Conservation (phyloP, 2,888 invertebrate species). For the Papilio demoleus region DNA sequence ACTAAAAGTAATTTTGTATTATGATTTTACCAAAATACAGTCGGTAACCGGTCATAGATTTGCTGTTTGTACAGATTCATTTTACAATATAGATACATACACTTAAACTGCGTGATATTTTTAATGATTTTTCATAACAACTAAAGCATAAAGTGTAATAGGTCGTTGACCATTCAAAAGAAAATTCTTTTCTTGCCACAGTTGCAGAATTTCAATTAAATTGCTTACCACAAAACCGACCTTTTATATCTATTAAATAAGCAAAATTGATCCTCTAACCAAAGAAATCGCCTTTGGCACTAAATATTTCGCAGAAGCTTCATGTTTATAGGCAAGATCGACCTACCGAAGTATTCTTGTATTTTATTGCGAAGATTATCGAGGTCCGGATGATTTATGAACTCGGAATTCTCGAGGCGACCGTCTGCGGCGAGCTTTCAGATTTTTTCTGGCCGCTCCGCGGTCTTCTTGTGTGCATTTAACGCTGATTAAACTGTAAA, state of each 20-base stretch:
- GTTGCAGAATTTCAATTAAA: not conserved
- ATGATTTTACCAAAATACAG: slow-evolving; percentile 14
- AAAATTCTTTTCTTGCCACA: no score
- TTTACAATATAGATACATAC: no score
- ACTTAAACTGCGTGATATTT: no score
- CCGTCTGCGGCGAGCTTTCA: slow-evolving; percentile 60
- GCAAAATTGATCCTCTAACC: not conserved
- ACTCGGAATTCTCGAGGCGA: slow-evolving; percentile 63
- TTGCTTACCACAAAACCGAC: not conserved
- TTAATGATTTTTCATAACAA: no score
- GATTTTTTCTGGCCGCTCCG: slow-evolving; percentile 62
- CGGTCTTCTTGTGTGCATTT: slow-evolving; percentile 78
- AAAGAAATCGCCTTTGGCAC: not conserved
- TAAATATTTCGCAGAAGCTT: slow-evolving; percentile 21
- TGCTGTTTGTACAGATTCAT: not conserved
- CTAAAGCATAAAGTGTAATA: no score
- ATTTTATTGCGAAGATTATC: slow-evolving; percentile 64
- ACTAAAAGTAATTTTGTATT: slow-evolving; percentile 40
- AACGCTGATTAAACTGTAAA: slow-evolving; percentile 84
- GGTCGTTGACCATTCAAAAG: no score
- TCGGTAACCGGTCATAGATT: not conserved
- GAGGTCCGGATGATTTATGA: slow-evolving; percentile 74
- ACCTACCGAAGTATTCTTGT: not conserved
- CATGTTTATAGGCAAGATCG: slow-evolving; percentile 19
- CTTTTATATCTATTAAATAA: slow-evolving; percentile 1